A percentile compares a stretch with the other conserved stretches of the same genome.
phyloP scores from a whole-genome alignment of 35 echinoderm and acorn worm species.

The Lytechinus pictus region DNA sequence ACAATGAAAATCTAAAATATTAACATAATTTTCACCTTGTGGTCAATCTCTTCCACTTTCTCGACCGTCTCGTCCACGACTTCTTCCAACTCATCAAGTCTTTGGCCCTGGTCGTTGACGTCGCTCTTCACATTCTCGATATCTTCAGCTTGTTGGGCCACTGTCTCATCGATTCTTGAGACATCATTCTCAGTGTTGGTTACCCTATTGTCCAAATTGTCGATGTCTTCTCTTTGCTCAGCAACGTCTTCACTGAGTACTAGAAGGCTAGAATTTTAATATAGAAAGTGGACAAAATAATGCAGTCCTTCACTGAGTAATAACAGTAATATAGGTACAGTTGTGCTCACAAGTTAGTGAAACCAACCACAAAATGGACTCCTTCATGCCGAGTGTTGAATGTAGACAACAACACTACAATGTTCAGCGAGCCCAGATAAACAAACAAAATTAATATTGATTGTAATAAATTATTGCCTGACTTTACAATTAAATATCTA shows the following conservation, averaged over 20 bases:
- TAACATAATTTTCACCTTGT: slow-evolving; percentile 59
- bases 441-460: too few species aligned
- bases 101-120: slow-evolving; percentile 80
- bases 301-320: too few species aligned
- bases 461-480: too few species aligned
- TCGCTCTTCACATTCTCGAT: slow-evolving; percentile 85
- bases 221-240: slow-evolving; percentile 78
- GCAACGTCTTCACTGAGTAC: slow-evolving; percentile 67
- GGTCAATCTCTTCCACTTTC: slow-evolving; percentile 93
- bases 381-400: too few species aligned
- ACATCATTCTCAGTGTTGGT: slow-evolving; percentile 73
- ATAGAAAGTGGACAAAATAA: background rate
- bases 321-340: too few species aligned
- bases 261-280: slow-evolving; percentile 49
- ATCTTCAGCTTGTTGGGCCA: slow-evolving; percentile 75
- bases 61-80: slow-evolving; percentile 85
- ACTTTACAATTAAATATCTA: too few species aligned
- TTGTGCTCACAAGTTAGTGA: too few species aligned
- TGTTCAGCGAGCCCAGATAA: too few species aligned
- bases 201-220: slow-evolving; percentile 73
- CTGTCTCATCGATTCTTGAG: slow-evolving; percentile 66
- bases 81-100: slow-evolving; percentile 78
- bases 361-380: too few species aligned
- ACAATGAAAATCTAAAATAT: too few species aligned
- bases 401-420: too few species aligned